Evolutionary conservation across 1,140 invertebrate species (phyloP), one percentile per base, ranked within the genome.

Genomic region (Tetranychus urticae): DNA sequence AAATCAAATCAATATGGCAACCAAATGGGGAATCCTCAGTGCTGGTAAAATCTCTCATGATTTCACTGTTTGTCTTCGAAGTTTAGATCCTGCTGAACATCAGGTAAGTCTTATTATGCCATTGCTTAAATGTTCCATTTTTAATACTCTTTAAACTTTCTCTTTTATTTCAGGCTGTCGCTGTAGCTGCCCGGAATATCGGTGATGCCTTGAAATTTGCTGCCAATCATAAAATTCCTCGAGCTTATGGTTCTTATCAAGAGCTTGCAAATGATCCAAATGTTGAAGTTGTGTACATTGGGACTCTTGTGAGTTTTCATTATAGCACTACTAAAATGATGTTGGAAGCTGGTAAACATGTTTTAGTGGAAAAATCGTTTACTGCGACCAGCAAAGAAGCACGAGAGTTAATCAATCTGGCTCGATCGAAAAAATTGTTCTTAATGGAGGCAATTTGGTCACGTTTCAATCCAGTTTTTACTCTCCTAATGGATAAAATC

Each of bases 311-410:
- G 68, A 72, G 79, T 3, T 70, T 79, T 37, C 87, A 89, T 70
- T 80, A 79, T 50, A 71, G 76, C 36, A 67, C 82, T 5, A 74
- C 76, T 1, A 81, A 80, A 68, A 61, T 85, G 64, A 82, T 83
- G 74, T 69, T 89, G 12, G 76, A 81, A 62, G 76, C 79, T 67
- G 82, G 82, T 1, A 89, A 89, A 71, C 80, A 84, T 66, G 82
- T 89, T 2, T 70, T 91, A 2, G 86, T 84, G 68, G 87, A 91
- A 70, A 91, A 90, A 71, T 84, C 86, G 1, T 69, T 89, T 56
- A 81, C 81, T 55, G 12, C 48, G 14, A 50, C 10, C n/a, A 13
- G 14, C 77, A 85, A 71, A 76, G 36, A 14, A 8, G 31, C 79
- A 0, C 71, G 74, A 58, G 76, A 78, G 64, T 66, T 86, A 31